Conservation (phyloP, 2,113 vertebrate species). For the Mormyrus lacerda region DNA sequence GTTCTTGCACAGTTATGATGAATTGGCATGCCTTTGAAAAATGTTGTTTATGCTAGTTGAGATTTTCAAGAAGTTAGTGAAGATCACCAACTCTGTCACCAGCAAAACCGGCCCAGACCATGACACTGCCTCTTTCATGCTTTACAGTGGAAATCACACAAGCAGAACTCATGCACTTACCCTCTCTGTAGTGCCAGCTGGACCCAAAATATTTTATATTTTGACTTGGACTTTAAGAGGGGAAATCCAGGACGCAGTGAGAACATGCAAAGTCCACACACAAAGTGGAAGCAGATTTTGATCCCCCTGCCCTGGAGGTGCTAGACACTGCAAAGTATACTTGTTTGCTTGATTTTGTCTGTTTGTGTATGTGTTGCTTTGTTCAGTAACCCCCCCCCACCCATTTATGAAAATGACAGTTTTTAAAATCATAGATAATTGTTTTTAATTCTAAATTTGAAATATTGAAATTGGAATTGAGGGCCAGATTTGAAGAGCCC, state of each 20-base stretch:
- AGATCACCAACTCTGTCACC: neutral
- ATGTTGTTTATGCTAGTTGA: neutral
- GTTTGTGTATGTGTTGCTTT: neutral
- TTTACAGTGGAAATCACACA: neutral
- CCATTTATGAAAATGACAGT: neutral
- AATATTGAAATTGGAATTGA: neutral
- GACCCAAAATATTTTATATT: neutral
- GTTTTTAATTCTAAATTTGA: neutral
- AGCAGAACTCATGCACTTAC: neutral
- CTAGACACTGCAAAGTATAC: neutral
- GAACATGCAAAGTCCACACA: neutral
- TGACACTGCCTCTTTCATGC: neutral
- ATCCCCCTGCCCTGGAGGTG: neutral
- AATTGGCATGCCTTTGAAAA: neutral
- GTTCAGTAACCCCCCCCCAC: neutral
- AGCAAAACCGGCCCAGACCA: neutral
- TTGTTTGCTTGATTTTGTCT: neutral
- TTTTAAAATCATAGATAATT: neutral
- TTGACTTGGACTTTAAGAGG: neutral
- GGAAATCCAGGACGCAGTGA: neutral
- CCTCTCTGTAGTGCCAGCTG: neutral
- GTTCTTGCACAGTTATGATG: neutral
- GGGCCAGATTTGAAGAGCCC: neutral
- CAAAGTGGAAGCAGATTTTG: neutral
- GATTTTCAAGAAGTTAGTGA: neutral